phyloP scores from a whole-genome alignment of 2,888 invertebrate species.

The Poecilus cupreus region DNA sequence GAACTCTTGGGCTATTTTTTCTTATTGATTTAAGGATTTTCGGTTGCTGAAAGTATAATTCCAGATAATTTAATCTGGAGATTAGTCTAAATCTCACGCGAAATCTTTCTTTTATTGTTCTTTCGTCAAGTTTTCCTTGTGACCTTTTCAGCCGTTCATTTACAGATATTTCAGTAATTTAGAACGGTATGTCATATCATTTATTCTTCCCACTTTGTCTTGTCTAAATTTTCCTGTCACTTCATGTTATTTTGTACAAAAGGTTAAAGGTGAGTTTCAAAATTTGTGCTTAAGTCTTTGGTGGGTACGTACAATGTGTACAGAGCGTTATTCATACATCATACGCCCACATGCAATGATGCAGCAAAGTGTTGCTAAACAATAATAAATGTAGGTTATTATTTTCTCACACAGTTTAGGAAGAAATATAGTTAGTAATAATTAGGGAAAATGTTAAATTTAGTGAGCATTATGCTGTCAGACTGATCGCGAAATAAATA shows the following conservation, averaged over 20 bases:
- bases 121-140: background rate
- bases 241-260: background rate
- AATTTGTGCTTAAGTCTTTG: background rate
- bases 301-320: too few relatives aligned
- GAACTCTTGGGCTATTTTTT: background rate
- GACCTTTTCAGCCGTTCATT: background rate
- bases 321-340: background rate
- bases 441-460: background rate
- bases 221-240: constrained; percentile 5
- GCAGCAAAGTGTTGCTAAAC: background rate
- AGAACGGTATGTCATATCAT: background rate
- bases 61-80: background rate
- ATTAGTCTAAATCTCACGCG: background rate
- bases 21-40: background rate
- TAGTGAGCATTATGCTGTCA: background rate
- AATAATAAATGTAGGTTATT: background rate
- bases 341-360: background rate
- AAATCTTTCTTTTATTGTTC: background rate
- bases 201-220: background rate
- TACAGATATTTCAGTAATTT: background rate
- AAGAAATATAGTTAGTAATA: background rate
- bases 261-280: background rate
- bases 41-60: background rate
- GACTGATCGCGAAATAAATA: background rate
- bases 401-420: background rate